Conservation (phyloP, 2,888 invertebrate genomes). For the Metopia argyrocephala region DNA sequence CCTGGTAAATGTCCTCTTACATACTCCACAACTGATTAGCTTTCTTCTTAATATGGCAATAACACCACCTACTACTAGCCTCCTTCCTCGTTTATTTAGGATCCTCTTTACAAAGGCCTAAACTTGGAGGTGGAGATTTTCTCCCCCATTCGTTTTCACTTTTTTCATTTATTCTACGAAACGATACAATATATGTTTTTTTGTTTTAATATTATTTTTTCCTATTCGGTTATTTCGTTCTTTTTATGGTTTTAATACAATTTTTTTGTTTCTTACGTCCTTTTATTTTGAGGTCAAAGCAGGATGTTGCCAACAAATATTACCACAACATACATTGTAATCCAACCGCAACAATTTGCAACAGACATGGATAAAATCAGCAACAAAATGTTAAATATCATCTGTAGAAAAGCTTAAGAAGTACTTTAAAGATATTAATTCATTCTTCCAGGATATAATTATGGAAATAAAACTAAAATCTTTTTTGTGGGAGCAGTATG, state of each 20-base stretch:
- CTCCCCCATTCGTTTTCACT: constrained; percentile 12
- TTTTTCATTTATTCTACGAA: constrained; percentile 35
- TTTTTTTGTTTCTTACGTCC: constrained; percentile 10
- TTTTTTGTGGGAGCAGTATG: no score
- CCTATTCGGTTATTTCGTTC: background rate
- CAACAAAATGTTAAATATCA: constrained; percentile 42
- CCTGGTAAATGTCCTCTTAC: constrained; percentile 48
- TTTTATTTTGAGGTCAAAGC: constrained; percentile 61
- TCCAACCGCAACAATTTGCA: constrained; percentile 63
- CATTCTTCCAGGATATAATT: no score
- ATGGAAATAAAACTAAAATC: no score
- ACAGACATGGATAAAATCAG: constrained; percentile 60
- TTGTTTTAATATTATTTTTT: constrained; percentile 9
- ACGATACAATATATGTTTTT: constrained; percentile 12
- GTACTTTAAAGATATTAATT: background rate
- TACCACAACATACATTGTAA: constrained; percentile 61
- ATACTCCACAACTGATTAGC: constrained; percentile 56
- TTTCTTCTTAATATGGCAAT: background rate
- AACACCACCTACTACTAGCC: background rate
- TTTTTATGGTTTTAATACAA: background rate
- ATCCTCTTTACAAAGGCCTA: constrained; percentile 18
- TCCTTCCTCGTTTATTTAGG: no score
- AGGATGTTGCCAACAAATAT: constrained; percentile 64
- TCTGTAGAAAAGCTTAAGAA: background rate
- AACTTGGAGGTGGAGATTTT: constrained; percentile 60